Evolutionary conservation across 2,113 vertebrate genomes (phyloP).

Genomic region (Amblyornis subalaris): DNA sequence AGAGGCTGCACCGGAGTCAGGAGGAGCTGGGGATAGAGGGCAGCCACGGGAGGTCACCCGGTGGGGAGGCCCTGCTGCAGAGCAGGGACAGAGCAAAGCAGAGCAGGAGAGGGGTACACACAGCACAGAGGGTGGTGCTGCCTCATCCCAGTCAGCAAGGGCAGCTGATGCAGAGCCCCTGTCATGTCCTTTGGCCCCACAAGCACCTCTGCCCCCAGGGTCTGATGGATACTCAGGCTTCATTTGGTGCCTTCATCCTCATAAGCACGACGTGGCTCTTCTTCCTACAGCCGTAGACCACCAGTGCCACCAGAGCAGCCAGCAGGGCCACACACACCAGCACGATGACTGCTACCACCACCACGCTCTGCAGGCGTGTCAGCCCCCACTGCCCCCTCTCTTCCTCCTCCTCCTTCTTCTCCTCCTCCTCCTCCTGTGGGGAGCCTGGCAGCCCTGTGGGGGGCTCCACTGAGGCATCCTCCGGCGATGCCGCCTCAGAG

Average conservation of each 20-base stretch:
- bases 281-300: conserved; percentile 66
- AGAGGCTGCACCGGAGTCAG: background rate
- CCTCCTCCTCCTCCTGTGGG: background rate
- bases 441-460: background rate
- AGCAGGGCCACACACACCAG: conserved; percentile 68
- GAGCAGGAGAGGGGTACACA: background rate
- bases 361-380: conserved; percentile 58
- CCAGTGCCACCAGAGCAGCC: conserved; percentile 57
- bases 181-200: background rate
- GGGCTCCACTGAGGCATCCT: background rate
- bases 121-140: background rate
- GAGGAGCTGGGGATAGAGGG: background rate
- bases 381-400: conserved; percentile 22
- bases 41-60: fast-evolving
- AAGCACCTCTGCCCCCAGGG: background rate
- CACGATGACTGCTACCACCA: conserved; percentile 70
- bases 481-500: background rate
- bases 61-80: background rate
- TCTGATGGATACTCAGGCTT: background rate
- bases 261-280: conserved; percentile 58
- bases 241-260: conserved; percentile 70
- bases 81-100: background rate
- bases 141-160: background rate
- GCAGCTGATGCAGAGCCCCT: background rate
- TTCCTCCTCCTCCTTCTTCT: conserved; percentile 36